A percentile compares a stretch with the other conserved stretches of the same genome.
phyloP scores from a whole-genome alignment of 1,140 invertebrate species.

The Eufriesea mexicana region DNA sequence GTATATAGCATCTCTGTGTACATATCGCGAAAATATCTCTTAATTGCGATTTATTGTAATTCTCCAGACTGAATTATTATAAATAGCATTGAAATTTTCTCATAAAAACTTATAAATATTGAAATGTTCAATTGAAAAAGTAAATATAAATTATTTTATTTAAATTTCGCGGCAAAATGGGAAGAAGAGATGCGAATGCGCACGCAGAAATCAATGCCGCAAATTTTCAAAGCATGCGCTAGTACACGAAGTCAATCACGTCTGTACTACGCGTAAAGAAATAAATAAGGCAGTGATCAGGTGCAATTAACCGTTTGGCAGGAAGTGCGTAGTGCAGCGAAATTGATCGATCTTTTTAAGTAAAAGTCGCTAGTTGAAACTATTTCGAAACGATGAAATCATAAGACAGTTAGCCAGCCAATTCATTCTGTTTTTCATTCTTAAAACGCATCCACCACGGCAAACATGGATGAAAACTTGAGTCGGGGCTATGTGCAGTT shows the following conservation, averaged over 20 bases:
- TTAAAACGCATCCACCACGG: not conserved
- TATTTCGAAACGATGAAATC: slow-evolving; percentile 30
- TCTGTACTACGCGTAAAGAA: slow-evolving; percentile 48
- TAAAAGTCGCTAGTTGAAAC: not conserved
- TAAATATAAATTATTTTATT: not conserved
- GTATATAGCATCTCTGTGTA: not conserved
- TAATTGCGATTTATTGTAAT: not conserved
- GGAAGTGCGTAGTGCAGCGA: slow-evolving; percentile 6
- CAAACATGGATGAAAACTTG: slow-evolving; percentile 86
- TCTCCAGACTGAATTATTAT: not conserved
- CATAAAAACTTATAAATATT: not conserved
- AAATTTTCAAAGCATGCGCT: slow-evolving; percentile 74
- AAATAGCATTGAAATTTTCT: not conserved
- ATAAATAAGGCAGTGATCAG: slow-evolving; percentile 57
- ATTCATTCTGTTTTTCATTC: not conserved
- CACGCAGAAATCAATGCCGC: slow-evolving; percentile 78
- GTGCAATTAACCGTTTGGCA: slow-evolving; percentile 33
- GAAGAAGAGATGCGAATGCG: slow-evolving; percentile 33
- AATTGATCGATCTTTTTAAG: not conserved
- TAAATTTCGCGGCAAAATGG: not conserved
- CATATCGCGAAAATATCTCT: not conserved
- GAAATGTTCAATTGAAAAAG: not conserved
- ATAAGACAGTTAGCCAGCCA: not conserved
- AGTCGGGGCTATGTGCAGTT: slow-evolving; percentile 87
- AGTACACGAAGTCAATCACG: slow-evolving; percentile 3